Evolutionary conservation across 2,113 vertebrate species (phyloP).

Genomic region (Lonchura striata): DNA sequence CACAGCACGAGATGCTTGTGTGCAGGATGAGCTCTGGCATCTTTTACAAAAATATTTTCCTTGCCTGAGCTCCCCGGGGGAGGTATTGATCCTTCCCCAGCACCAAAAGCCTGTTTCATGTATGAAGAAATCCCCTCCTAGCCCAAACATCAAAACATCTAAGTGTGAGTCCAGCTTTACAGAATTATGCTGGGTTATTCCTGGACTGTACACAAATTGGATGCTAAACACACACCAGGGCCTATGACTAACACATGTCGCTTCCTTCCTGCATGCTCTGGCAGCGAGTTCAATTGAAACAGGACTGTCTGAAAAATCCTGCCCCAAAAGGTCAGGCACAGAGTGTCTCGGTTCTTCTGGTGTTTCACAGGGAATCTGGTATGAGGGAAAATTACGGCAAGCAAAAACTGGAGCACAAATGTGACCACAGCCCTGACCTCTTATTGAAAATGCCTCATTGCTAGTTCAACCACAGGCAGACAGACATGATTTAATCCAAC

Average conservation of each 20-base stretch:
- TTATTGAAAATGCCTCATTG: constrained; percentile 66
- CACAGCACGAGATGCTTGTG: rapidly evolving
- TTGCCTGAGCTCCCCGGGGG: not conserved
- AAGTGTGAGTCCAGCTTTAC: constrained; percentile 9
- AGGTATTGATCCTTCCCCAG: not conserved
- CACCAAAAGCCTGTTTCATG: constrained; percentile 7
- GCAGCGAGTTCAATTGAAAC: constrained; percentile 59
- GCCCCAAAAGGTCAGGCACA: constrained; percentile 54
- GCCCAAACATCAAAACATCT: constrained; percentile 48
- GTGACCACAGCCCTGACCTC: constrained; percentile 66
- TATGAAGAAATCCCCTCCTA: constrained; percentile 53
- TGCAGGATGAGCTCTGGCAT: not conserved
- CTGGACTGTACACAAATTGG: constrained; percentile 47
- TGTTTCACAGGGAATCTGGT: constrained; percentile 52
- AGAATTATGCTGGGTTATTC: constrained; percentile 23
- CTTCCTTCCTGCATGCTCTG: constrained; percentile 72
- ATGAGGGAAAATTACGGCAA: constrained; percentile 55
- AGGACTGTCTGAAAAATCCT: constrained; percentile 60
- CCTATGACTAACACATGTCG: constrained; percentile 72
- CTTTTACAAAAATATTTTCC: constrained; percentile 42
- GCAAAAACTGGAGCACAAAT: constrained; percentile 56
- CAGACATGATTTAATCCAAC: constrained; percentile 68
- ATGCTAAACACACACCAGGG: constrained; percentile 45
- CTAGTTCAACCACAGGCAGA: constrained; percentile 62
- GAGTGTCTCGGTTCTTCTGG: constrained; percentile 46